Conservation (phyloP, 2,113 vertebrate genomes). For the Carassius auratus region DNA sequence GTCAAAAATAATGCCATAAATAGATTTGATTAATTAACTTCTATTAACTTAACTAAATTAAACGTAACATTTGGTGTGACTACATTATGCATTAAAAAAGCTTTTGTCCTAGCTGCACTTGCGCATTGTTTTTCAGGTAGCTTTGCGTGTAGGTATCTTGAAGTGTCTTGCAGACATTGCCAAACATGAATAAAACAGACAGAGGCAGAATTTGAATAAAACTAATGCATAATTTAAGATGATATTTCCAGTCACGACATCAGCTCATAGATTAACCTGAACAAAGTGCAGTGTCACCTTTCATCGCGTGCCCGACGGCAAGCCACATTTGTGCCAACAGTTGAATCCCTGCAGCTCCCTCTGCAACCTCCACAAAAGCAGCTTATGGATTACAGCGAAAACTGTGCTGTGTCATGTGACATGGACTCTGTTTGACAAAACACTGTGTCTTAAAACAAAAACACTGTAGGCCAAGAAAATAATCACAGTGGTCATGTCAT, state of each 20-base stretch:
- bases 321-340: slow-evolving; percentile 48
- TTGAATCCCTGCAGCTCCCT: slow-evolving; percentile 17
- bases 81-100: too few species aligned
- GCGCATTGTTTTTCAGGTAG: too few species aligned
- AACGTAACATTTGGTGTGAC: too few species aligned
- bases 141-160: too few species aligned
- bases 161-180: too few species aligned
- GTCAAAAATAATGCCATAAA: too few species aligned
- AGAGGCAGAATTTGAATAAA: background rate
- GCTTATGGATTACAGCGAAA: slow-evolving; percentile 58
- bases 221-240: background rate
- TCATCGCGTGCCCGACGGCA: slow-evolving; percentile 25
- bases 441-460: slow-evolving; percentile 15
- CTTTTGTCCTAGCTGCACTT: too few species aligned
- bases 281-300: slow-evolving; percentile 30
- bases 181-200: background rate
- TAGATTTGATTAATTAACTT: too few species aligned
- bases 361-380: slow-evolving; percentile 43
- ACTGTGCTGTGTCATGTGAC: slow-evolving; percentile 52
- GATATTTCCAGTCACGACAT: background rate
- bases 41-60: too few species aligned
- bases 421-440: slow-evolving; percentile 28
- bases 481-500: background rate
- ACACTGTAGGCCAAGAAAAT: background rate
- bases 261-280: slow-evolving; percentile 12